Evolutionary conservation across 2,888 invertebrate genomes (phyloP), one percentile per base, ranked within the genome.

Genomic region (Agonopterix arenella): DNA sequence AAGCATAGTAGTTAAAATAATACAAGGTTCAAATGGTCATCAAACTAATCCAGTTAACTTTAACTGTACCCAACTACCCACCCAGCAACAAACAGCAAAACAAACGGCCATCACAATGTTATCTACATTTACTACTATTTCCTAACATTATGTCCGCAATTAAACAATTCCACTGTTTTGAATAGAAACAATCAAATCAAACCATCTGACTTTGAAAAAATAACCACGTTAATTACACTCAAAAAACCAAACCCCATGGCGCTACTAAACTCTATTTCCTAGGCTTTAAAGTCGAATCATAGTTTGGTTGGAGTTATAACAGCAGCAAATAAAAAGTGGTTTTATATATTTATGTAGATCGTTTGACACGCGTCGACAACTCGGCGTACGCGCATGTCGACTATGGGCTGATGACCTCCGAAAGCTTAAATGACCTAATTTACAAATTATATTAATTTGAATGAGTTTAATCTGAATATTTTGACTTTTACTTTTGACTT

Each of bases 131-230:
- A 60, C 57, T 28, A 63, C 62, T 62, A 63, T 64, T 66, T 62
- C 70, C 71, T 72, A 70, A 67, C 71, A 72, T 68, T 66, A 66
- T 70, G 58, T 43, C 43, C 70, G 74, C 76, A 83, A 84, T 85
- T 84, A 84, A 82, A 82, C 78, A 78, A 80, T 83, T 82, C 77
- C 80, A 80, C 66, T 61, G 69, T 71, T 75, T 74, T 80, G 82
- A 73, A 73, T 81, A 79, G 79, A 84, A 83, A 84, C 84, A 83
- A 85, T 84, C 77, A 71, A 71, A 82, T 77, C 76, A 73, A 66
- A 70, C 60, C 69, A 78, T 77, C 76, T 74, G 66, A 59, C 55
- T 70, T 70, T 70, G 62, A 61, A 63, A 61, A 64, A 63, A 66
- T 65, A 60, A 64, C 59, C 47, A 53, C 18, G 2, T 28, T 28